Evolutionary conservation across 2,113 vertebrate species (phyloP).

Genomic region (Nyctibius bracteatus): DNA sequence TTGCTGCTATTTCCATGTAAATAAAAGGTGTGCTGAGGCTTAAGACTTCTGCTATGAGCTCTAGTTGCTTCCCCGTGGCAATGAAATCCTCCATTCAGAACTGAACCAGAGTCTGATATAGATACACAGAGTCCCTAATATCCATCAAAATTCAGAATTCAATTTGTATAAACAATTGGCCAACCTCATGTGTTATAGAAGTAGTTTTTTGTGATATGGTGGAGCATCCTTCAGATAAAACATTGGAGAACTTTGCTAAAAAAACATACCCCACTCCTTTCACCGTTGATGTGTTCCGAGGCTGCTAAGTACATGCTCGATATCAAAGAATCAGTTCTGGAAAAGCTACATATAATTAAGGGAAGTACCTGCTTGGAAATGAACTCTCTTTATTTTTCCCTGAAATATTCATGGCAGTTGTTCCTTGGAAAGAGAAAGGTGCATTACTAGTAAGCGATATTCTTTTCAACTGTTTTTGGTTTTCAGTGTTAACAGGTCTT

Average conservation of each 20-base stretch:
- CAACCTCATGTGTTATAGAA: neutral
- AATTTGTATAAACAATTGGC: neutral
- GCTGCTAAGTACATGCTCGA: neutral
- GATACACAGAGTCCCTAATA: neutral
- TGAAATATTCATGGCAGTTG: neutral
- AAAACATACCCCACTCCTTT: neutral
- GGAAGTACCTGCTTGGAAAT: neutral
- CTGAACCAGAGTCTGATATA: neutral
- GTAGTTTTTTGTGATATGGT: neutral
- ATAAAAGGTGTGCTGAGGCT: neutral
- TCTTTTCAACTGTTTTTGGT: neutral
- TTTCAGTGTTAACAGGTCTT: neutral
- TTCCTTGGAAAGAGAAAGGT: neutral
- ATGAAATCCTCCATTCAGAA: neutral
- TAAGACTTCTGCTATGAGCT: neutral
- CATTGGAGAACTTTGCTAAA: neutral
- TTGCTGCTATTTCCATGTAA: neutral
- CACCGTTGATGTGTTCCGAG: neutral
- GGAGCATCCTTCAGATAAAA: neutral
- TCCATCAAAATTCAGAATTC: neutral
- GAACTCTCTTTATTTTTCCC: neutral
- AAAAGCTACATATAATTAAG: neutral
- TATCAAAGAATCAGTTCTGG: neutral
- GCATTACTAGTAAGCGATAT: neutral
- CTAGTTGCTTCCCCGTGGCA: neutral